Evolutionary conservation across 2,797 vertebrate genomes (phyloP), one percentile per base, ranked within the genome.

Genomic region (Sciaenops ocellatus): DNA sequence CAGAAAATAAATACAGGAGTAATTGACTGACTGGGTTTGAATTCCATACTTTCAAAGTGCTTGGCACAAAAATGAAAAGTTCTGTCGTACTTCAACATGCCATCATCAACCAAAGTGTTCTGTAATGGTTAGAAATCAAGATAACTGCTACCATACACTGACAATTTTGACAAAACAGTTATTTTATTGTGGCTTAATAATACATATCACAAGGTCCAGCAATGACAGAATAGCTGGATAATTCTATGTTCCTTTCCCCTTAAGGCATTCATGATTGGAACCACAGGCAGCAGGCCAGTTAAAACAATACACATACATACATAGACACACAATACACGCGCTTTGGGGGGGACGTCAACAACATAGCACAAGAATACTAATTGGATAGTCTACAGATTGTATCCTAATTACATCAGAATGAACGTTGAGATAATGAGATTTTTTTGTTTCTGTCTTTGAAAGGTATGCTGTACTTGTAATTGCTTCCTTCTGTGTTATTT

Each of bases 351-450:
- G 78, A 87, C 73, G 79, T 91, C 86, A 90, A 75, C 79, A 86
- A 63, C 17, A 59, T n/a, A 73, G 62, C 76, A 75, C 61, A 76
- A 57, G 71, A 80, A 68, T 65, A 47, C 88, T 93, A 94, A 94
- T 90, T 94, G 82, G 89, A 90, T 77, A 85, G 77, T 91, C 69
- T 76, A 87, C 81, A 85, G 79, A 91, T 85, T 84, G 77, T 89
- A 81, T 90, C 80, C 88, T 94, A 94, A 94, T 95, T 91, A 89
- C 88, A 94, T 93, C 78, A 91, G 73, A 89, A 83, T 82, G 78
- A 89, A 91, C 44, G 46, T 62, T 79, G 55, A 78, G 81, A 88
- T 93, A 92, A 94, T 92, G 78, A 90, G 84, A 72, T 83, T 80
- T 86, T 87, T 69, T 82, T 79, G 44, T 10, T 9, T 38, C 52